These are phyloP conservation scores for Andrena camellia DNA, from an alignment of 2,888 invertebrate genomes.

Conservation along the genomic window DNA sequence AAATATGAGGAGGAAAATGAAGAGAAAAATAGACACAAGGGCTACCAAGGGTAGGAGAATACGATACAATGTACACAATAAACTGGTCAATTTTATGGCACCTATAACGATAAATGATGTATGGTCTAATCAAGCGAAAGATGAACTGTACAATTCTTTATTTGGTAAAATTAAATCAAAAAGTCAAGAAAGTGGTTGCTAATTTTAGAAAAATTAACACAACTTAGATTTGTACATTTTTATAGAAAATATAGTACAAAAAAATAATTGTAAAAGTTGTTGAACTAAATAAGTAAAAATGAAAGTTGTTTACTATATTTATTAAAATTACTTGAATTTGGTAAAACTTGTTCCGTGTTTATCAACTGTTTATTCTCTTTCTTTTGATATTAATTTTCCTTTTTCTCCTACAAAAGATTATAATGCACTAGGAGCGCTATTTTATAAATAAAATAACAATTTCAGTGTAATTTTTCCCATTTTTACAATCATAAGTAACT, in stretches of 20 bases:
- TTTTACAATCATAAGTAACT: background rate
- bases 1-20: slow-evolving; percentile 95
- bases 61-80: slow-evolving; percentile 93
- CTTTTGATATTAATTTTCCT: background rate
- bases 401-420: background rate
- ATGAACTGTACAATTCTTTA: slow-evolving; percentile 92
- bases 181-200: slow-evolving; percentile 20
- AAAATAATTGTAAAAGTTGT: background rate
- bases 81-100: slow-evolving; percentile 96
- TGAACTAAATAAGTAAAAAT: slow-evolving; percentile 15
- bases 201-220: background rate
- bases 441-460: background rate
- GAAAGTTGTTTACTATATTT: background rate
- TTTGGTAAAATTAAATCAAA: slow-evolving; percentile 88
- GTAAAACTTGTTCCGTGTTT: background rate
- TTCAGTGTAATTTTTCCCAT: background rate
- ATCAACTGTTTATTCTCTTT: background rate
- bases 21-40: slow-evolving; percentile 95
- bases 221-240: slow-evolving; percentile 20
- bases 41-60: slow-evolving; percentile 98
- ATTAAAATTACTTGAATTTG: slow-evolving; percentile 4
- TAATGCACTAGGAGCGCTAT: background rate
- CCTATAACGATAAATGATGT: slow-evolving; percentile 88
- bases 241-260: background rate
- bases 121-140: slow-evolving; percentile 93